Evolutionary conservation across 2,888 invertebrate species (phyloP), one percentile per base, ranked within the genome.

Genomic region (Synergus itoensis): DNA sequence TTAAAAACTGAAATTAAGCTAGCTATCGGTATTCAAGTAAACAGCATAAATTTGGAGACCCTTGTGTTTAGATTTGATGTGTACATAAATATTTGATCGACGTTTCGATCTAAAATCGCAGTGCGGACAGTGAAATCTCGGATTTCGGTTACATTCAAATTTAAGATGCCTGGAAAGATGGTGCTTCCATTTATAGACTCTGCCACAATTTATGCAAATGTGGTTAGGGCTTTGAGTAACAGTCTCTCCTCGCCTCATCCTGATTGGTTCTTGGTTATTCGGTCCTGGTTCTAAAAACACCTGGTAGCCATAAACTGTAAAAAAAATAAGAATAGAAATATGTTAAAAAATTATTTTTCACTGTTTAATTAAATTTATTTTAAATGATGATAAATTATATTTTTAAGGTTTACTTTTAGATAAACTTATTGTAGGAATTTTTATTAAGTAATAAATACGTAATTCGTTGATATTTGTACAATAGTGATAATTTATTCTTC

Each of bases 131-230:
- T 86, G 85, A 85, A 92, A 92, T 2, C 90, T 87, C 48, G 92
- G 92, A 40, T 86, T 85, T 86, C 90, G 89, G 77, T 91, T 91
- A 81, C 92, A 92, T 79, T 90, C 90, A 85, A 87, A 91, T 45
- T 88, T 89, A 69, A 88, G 84, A 21, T 89, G 94, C 40, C 94
- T 91, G 85, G 94, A 93, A 77, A 95, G 91, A 80, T 94, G 94
- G 8, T 94, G 93, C 86, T 94, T 94, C 90, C 94, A 94, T 77
- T 94, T 94, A 89, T 94, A 95, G 67, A 91, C 90, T 87, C 94
- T 94, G 64, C 92, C 91, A 86, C 94, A 94, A 69, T 92, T 93
- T 0, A 86, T 85, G 64, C 90, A 90, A 81, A 87, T 79, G 78
- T 83, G 82, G 45, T 80, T 79, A 41, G 57, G 4, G 18, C 18